phyloP scores from a whole-genome alignment of 1,140 invertebrate species.

The Odontomachus brunneus region DNA sequence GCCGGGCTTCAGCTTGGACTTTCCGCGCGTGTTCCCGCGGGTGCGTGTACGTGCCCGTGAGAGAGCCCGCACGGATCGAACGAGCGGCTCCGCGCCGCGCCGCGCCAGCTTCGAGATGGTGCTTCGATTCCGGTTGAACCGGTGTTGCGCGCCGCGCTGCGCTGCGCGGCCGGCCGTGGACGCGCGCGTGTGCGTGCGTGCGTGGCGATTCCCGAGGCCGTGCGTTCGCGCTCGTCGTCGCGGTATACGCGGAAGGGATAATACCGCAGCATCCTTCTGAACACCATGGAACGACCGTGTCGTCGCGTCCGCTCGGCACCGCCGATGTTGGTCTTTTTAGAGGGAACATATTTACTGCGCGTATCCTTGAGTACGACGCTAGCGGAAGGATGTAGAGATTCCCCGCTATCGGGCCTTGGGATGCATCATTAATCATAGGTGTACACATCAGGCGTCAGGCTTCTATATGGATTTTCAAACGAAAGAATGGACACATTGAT shows the following conservation, averaged over 20 bases:
- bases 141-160: slow-evolving; percentile 65
- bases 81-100: slow-evolving; percentile 7
- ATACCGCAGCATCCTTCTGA: slow-evolving; percentile 71
- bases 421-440: slow-evolving; percentile 37
- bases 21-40: slow-evolving; percentile 63
- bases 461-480: slow-evolving; percentile 18
- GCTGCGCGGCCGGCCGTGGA: slow-evolving; percentile 54
- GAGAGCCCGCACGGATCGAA: slow-evolving; percentile 59
- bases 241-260: slow-evolving; percentile 67
- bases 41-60: slow-evolving; percentile 66
- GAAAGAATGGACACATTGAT: slow-evolving; percentile 43
- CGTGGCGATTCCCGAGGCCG: slow-evolving; percentile 57
- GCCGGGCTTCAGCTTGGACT: slow-evolving; percentile 74
- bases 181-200: slow-evolving; percentile 57
- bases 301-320: slow-evolving; percentile 58
- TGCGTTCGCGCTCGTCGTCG: slow-evolving; percentile 37
- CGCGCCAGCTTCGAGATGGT: slow-evolving; percentile 46
- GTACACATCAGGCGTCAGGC: slow-evolving; percentile 4
- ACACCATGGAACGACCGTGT: slow-evolving; percentile 71
- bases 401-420: slow-evolving; percentile 24
- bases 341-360: not conserved
- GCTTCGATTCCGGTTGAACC: slow-evolving; percentile 80
- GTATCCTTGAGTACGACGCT: slow-evolving; percentile 28
- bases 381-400: slow-evolving; percentile 24
- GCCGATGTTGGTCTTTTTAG: slow-evolving; percentile 24